A percentile compares a stretch with the other conserved stretches of the same genome.
Evolutionary conservation across 2,797 vertebrate genomes (phyloP).

Genomic region (Meriones psammophilus): DNA sequence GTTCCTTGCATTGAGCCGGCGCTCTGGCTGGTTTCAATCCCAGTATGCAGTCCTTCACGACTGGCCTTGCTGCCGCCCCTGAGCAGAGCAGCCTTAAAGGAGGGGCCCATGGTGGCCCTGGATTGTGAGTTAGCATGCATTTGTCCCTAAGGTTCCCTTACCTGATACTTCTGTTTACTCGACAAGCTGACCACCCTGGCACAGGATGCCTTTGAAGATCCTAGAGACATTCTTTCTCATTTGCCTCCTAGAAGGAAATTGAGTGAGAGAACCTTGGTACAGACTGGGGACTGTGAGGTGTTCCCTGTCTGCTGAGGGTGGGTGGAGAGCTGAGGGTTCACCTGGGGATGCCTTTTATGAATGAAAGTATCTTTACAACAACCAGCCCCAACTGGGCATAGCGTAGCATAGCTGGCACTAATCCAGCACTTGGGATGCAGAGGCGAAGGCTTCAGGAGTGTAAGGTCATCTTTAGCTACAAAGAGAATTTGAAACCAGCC

Average conservation of each 20-base stretch:
- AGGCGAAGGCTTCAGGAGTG: background rate
- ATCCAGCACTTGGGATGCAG: background rate
- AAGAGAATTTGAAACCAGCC: background rate
- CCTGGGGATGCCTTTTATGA: background rate
- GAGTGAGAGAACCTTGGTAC: background rate
- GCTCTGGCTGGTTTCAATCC: background rate
- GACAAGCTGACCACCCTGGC: background rate
- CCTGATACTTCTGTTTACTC: background rate
- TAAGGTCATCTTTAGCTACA: background rate
- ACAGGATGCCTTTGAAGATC: background rate
- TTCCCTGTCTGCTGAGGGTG: background rate
- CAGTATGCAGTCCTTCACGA: background rate
- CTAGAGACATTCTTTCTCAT: background rate
- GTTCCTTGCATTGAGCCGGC: background rate
- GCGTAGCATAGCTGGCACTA: background rate
- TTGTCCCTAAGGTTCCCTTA: background rate
- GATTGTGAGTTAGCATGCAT: background rate
- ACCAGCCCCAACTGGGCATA: background rate
- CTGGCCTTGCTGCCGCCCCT: background rate
- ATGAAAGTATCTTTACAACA: constrained; percentile 5
- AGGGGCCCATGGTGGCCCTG: background rate
- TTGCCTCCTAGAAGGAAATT: constrained; percentile 13
- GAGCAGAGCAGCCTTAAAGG: background rate
- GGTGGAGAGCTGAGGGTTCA: background rate
- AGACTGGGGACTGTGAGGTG: background rate